Conservation (phyloP, 2,113 vertebrate species). For the Meriones unguiculatus region DNA sequence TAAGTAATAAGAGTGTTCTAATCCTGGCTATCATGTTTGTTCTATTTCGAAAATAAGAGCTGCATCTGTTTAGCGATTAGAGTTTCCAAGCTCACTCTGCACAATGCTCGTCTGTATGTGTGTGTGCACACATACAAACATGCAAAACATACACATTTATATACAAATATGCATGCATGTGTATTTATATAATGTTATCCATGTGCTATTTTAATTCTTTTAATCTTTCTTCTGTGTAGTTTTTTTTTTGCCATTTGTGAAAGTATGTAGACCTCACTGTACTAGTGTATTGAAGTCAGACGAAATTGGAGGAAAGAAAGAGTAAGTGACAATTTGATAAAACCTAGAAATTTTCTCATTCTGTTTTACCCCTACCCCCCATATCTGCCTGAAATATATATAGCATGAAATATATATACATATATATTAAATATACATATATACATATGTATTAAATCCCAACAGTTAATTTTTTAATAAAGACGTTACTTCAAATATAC, state of each 20-base stretch:
- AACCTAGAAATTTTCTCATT: neutral
- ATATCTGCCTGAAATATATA: neutral
- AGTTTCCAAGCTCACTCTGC: neutral
- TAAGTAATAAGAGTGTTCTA: constrained; percentile 49
- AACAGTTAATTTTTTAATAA: constrained; percentile 59
- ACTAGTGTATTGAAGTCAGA: neutral
- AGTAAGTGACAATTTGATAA: neutral
- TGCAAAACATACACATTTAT: neutral
- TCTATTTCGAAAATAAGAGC: constrained; percentile 19
- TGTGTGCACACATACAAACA: neutral
- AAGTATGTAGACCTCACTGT: neutral
- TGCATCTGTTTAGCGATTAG: constrained; percentile 11
- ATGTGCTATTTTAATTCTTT: neutral
- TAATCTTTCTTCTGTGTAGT: neutral
- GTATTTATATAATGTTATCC: neutral
- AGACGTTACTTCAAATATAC: constrained; percentile 78
- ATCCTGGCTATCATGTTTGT: constrained; percentile 15
- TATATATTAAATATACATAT: too few relatives aligned
- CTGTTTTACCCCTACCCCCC: neutral
- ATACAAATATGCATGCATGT: neutral
- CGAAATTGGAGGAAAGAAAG: neutral
- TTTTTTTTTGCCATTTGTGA: neutral
- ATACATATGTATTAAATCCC: neutral
- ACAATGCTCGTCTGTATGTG: neutral
- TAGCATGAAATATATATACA: too few relatives aligned